A percentile compares a stretch with the other conserved stretches of the same genome.
Conservation (phyloP, 2,113 vertebrate species). For the Lanius ludovicianus region DNA sequence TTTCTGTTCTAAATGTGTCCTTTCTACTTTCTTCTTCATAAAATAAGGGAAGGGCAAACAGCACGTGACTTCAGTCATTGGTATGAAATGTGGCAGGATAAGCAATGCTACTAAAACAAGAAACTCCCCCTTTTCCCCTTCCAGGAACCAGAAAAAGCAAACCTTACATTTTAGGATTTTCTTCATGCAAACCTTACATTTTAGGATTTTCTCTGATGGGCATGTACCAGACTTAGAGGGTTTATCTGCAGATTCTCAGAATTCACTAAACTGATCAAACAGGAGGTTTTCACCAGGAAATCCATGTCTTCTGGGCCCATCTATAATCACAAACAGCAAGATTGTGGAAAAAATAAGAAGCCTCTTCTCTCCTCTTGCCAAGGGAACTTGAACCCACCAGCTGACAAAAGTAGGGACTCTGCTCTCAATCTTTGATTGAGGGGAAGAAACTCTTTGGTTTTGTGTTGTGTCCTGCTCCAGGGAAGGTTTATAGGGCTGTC, state of each 20-base stretch:
- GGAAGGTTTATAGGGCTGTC: not conserved
- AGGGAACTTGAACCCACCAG: not conserved
- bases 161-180: not conserved
- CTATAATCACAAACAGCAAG: not conserved
- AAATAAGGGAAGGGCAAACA: conserved; percentile 4
- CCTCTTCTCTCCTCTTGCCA: not conserved
- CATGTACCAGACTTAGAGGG: not conserved
- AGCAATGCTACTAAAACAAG: not conserved
- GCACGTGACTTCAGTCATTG: not conserved
- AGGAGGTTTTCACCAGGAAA: conserved; percentile 1
- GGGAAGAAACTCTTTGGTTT: not conserved
- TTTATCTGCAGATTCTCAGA: not conserved
- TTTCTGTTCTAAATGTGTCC: conserved; percentile 26
- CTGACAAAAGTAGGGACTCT: not conserved
- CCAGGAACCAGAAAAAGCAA: not conserved
- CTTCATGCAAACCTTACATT: not conserved
- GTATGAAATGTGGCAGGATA: conserved; percentile 13
- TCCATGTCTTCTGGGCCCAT: not conserved
- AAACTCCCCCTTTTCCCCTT: not conserved
- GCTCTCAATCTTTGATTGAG: not conserved
- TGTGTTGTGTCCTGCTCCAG: accelerated
- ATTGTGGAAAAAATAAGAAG: not conserved
- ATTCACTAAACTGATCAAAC: not conserved
- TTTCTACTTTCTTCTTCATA: conserved; percentile 20
- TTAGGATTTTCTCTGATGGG: not conserved